Conservation (phyloP, 2,797 vertebrate species). For the Bothrops alternatus region DNA sequence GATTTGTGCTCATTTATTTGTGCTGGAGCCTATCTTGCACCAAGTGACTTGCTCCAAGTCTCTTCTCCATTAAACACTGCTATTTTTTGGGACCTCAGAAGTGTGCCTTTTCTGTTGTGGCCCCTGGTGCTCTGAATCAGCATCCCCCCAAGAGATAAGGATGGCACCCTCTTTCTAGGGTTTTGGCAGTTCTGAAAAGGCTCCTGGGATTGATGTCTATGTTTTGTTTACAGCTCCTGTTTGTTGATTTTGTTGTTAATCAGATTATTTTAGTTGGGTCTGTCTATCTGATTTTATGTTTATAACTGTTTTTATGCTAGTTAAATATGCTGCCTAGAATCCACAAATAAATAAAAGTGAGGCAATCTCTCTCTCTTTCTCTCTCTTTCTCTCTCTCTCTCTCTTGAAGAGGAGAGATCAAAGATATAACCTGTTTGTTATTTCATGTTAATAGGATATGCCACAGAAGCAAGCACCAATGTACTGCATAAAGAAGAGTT, state of each 20-base stretch:
- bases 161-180: neutral
- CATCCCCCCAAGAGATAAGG: neutral
- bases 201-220: neutral
- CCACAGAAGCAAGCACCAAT: conserved; percentile 75
- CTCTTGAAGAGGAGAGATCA: neutral
- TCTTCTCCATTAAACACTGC: neutral
- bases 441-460: conserved; percentile 78
- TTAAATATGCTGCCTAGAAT: neutral
- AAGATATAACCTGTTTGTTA: neutral
- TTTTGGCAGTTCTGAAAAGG: neutral
- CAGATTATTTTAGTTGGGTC: neutral
- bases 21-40: neutral
- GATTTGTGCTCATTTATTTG: neutral
- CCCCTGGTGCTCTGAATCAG: neutral
- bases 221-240: neutral
- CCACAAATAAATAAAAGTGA: neutral
- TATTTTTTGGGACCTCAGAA: neutral
- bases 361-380: no score
- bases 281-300: neutral
- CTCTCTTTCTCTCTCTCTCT: neutral
- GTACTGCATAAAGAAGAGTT: conserved; percentile 70
- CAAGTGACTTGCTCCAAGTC: neutral
- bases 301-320: neutral
- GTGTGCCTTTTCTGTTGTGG: neutral
- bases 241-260: neutral